Evolutionary conservation across 2,113 vertebrate species (phyloP).

Genomic region (Saccopteryx leptura): DNA sequence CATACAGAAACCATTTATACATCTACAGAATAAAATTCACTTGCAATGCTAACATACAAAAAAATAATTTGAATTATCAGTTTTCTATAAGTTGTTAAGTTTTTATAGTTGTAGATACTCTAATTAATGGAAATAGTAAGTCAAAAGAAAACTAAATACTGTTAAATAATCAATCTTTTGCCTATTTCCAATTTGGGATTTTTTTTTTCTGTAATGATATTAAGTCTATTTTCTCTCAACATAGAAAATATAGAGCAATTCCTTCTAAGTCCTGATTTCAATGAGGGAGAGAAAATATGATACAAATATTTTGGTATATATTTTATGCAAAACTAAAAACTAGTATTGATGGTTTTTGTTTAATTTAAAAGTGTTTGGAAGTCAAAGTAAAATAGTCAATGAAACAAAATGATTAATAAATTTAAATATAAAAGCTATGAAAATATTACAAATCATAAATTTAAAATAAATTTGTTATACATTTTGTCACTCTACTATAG

Average conservation of each 20-base stretch:
- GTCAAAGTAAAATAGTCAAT: constrained; percentile 16
- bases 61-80: constrained; percentile 13
- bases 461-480: not conserved
- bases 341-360: not conserved
- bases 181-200: not conserved
- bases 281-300: not conserved
- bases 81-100: constrained; percentile 21
- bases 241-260: constrained; percentile 4
- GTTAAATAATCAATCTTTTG: not conserved
- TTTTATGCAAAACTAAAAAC: constrained; percentile 18
- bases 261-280: not conserved
- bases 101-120: not conserved
- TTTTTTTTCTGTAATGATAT: not conserved
- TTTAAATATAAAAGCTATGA: constrained; percentile 1
- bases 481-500: not conserved
- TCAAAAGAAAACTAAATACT: not conserved
- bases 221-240: constrained; percentile 56
- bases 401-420: not conserved
- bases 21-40: not conserved
- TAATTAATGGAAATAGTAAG: not conserved
- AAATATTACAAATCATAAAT: not conserved
- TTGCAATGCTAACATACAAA: not conserved
- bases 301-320: not conserved
- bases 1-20: not conserved
- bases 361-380: not conserved